These are phyloP conservation scores for Polylopha cassiicola DNA, from an alignment of 2,888 invertebrate species.

Conservation along the genomic window DNA sequence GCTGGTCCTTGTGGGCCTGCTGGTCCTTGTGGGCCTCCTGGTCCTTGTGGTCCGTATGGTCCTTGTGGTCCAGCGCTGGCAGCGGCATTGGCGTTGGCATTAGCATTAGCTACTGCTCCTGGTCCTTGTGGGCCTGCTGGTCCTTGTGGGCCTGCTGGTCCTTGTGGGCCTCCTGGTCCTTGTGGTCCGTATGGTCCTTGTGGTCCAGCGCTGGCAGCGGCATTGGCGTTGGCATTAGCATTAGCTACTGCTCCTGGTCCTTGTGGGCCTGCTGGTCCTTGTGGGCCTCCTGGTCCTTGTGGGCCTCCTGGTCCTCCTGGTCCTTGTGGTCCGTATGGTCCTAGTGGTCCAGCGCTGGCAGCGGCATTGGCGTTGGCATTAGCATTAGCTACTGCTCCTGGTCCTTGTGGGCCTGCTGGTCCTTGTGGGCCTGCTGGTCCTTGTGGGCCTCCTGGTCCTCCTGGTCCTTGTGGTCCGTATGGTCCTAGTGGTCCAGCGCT, in stretches of 20 bases:
- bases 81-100: too few relatives aligned
- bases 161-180: slow-evolving; percentile 3
- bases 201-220: too few relatives aligned
- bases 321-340: too few relatives aligned
- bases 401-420: slow-evolving; percentile 15
- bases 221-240: background rate
- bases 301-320: too few relatives aligned
- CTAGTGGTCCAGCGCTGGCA: slow-evolving; percentile 5
- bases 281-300: background rate
- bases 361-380: too few relatives aligned
- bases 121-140: slow-evolving; percentile 7
- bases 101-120: slow-evolving; percentile 2
- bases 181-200: too few relatives aligned
- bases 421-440: slow-evolving; percentile 1
- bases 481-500: slow-evolving; percentile 1
- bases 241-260: background rate
- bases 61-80: too few relatives aligned
- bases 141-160: slow-evolving; percentile 3
- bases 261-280: background rate
- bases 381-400: slow-evolving; percentile 18
- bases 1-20: too few relatives aligned
- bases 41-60: too few relatives aligned
- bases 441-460: background rate
- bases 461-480: background rate
- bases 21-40: too few relatives aligned